Conservation (phyloP, 2,797 vertebrate species). For the Anabas testudineus region DNA sequence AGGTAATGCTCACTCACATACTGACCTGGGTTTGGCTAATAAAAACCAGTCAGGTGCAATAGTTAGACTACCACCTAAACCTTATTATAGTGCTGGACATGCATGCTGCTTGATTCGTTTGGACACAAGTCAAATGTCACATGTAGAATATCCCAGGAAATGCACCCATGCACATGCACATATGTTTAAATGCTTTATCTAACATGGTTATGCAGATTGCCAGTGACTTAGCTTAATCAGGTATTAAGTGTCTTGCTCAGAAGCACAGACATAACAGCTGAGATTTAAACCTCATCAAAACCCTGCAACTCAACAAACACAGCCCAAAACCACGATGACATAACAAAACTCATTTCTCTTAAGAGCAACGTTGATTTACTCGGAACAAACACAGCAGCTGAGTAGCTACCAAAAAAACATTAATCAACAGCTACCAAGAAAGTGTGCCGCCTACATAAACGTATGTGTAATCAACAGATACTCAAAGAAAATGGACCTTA, state of each 20-base stretch:
- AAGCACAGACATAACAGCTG: background rate
- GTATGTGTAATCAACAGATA: background rate
- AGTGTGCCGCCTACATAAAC: background rate
- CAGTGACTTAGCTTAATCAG: background rate
- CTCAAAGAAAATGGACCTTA: background rate
- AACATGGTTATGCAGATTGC: background rate
- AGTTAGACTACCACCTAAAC: conserved; percentile 6
- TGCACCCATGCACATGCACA: background rate
- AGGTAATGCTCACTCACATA: background rate
- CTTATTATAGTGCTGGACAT: background rate
- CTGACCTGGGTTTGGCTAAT: background rate
- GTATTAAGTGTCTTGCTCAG: background rate
- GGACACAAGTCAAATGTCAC: background rate
- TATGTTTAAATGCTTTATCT: no score
- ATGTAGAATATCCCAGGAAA: background rate
- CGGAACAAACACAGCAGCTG: background rate
- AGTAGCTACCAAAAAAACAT: background rate
- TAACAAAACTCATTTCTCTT: background rate
- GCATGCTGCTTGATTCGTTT: background rate
- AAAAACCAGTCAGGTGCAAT: background rate
- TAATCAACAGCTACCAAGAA: background rate
- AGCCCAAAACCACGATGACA: background rate
- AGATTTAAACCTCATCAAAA: background rate
- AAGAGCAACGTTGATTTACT: background rate
- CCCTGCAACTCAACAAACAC: background rate